Evolutionary conservation across 2,888 invertebrate species (phyloP).

Genomic region (Acholoe squamosa): DNA sequence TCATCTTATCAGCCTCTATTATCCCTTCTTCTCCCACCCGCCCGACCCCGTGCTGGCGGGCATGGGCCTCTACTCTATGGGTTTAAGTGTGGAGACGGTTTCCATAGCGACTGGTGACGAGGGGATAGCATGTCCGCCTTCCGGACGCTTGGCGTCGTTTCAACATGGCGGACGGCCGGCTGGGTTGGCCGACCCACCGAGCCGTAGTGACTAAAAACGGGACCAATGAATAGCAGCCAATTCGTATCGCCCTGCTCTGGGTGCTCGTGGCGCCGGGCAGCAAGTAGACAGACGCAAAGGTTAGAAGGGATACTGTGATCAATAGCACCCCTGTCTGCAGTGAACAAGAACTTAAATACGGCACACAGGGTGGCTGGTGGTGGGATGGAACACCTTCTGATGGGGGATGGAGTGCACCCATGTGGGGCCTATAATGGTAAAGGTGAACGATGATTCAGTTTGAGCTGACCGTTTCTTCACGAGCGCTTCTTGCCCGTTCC

Average conservation of each 20-base stretch:
- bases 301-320: neutral
- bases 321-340: neutral
- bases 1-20: constrained; percentile 8
- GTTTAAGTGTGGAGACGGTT: neutral
- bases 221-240: neutral
- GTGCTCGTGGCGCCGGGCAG: neutral
- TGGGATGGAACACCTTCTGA: neutral
- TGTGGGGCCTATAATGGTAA: no score
- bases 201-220: neutral
- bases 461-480: no score
- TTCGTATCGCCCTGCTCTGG: constrained; percentile 20
- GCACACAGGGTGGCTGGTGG: neutral
- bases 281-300: neutral
- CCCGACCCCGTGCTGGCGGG: neutral
- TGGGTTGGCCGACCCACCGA: neutral
- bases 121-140: neutral
- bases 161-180: neutral
- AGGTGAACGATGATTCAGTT: no score
- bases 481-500: no score
- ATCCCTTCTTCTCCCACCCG: neutral
- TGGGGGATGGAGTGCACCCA: neutral
- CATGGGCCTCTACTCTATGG: neutral
- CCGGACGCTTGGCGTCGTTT: constrained; percentile 27
- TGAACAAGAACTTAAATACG: neutral
- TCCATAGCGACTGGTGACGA: constrained; percentile 27